A percentile compares a stretch with the other conserved stretches of the same genome.
These are phyloP conservation scores for Megaceryle torquata DNA, from an alignment of 2,113 vertebrate genomes.

Conservation along the genomic window DNA sequence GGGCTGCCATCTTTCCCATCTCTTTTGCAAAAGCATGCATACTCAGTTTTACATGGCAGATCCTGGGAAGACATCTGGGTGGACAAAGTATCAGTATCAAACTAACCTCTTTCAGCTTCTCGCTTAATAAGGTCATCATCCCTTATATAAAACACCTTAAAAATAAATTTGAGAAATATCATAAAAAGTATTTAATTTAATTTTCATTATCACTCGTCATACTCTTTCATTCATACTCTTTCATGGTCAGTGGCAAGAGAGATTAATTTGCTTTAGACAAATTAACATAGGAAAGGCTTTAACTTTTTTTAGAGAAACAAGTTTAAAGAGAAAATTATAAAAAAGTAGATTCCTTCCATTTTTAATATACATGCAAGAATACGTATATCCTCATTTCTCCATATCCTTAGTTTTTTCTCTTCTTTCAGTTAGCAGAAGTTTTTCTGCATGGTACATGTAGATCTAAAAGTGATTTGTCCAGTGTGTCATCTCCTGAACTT, in stretches of 20 bases:
- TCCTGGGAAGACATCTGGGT: not conserved
- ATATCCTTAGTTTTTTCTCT: not conserved
- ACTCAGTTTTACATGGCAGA: not conserved
- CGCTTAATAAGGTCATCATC: not conserved
- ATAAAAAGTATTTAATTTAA: not conserved
- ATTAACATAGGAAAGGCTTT: not conserved
- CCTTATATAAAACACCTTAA: not conserved
- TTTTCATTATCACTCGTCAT: not conserved
- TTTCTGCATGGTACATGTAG: not conserved
- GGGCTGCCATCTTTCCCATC: not conserved
- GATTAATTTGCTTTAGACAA: not conserved
- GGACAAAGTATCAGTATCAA: not conserved
- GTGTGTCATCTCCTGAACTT: not conserved
- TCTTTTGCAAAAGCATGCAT: not conserved
- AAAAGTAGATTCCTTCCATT: not conserved
- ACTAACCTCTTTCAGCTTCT: not conserved
- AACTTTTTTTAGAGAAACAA: not conserved
- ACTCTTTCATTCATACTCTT: not conserved
- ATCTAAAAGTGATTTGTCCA: not conserved
- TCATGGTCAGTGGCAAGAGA: not conserved
- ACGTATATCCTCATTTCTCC: not conserved
- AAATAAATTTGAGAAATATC: not conserved
- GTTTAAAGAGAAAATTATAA: not conserved
- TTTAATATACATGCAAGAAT: not conserved
- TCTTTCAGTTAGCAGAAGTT: not conserved